phyloP scores from a whole-genome alignment of 2,113 vertebrate species.

The Athene cunicularia region DNA sequence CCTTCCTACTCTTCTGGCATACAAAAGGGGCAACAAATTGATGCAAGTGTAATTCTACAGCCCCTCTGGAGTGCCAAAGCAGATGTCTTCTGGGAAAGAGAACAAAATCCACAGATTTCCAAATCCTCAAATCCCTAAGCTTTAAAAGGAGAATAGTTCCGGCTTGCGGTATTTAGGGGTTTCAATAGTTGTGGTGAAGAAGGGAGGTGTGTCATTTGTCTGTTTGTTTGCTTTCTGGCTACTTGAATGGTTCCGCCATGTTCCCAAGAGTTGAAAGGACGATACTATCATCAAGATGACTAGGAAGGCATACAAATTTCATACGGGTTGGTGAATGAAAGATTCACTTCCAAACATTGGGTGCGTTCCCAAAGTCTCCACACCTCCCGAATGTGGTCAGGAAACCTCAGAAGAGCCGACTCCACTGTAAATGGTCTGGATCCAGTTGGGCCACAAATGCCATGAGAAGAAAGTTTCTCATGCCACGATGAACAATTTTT shows the following conservation, averaged over 20 bases:
- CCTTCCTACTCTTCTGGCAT: neutral
- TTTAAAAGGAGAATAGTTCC: neutral
- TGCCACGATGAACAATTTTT: constrained; percentile 51
- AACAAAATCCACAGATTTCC: neutral
- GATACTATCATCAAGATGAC: constrained; percentile 9
- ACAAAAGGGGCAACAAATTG: neutral
- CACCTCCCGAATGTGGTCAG: neutral
- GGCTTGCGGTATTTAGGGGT: rapidly evolving
- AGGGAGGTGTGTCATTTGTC: neutral
- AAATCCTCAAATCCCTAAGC: neutral
- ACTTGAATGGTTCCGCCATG: constrained; percentile 4
- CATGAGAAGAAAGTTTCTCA: constrained; percentile 66
- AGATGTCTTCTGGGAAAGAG: neutral
- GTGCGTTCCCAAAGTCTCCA: constrained; percentile 35
- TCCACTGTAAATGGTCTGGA: constrained; percentile 39
- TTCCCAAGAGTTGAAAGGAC: constrained; percentile 56
- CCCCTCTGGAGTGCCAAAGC: neutral
- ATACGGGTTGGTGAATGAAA: constrained; percentile 2
- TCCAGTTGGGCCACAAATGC: constrained; percentile 41
- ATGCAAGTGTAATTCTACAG: neutral
- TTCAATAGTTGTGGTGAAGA: neutral
- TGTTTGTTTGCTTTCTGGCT: constrained; percentile 16
- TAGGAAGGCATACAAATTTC: constrained; percentile 25
- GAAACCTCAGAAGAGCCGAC: constrained; percentile 1
- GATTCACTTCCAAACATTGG: constrained; percentile 9